These are phyloP conservation scores for Hemicentrotus pulcherrimus DNA, from an alignment of 35 echinoderm and acorn worm species.

Conservation along the genomic window DNA sequence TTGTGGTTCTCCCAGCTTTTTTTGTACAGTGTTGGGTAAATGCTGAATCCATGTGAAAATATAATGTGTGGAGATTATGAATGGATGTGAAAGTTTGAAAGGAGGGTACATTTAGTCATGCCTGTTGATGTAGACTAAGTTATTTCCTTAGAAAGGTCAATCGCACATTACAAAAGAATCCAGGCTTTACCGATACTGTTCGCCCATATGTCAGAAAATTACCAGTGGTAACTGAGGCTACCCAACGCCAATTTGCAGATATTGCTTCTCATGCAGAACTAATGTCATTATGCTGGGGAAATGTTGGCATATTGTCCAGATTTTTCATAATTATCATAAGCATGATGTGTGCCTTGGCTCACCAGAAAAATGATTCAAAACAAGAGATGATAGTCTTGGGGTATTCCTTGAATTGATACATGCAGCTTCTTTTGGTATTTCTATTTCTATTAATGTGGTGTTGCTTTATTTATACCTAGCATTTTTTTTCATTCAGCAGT, in stretches of 20 bases:
- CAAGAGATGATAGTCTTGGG: too few relatives aligned
- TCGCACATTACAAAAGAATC: slow-evolving; percentile 11
- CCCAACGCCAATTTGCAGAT: background rate
- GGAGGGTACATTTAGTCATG: background rate
- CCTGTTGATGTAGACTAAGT: background rate
- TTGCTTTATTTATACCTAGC: background rate
- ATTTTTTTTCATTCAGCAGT: background rate
- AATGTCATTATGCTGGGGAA: background rate
- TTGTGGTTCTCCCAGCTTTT: background rate
- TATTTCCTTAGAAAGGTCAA: background rate
- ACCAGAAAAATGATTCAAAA: background rate
- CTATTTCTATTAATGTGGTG: background rate
- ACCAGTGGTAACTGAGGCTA: background rate
- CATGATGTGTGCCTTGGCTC: background rate
- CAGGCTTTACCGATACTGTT: background rate
- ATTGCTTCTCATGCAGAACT: slow-evolving; percentile 11
- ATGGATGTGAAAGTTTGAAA: background rate
- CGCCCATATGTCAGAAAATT: background rate
- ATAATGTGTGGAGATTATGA: background rate
- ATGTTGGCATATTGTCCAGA: background rate
- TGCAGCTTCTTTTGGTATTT: background rate
- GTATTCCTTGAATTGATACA: too few relatives aligned
- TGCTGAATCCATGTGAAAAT: background rate
- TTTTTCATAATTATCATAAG: background rate
- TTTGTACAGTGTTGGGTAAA: background rate